Conservation (phyloP, 2,113 vertebrate species). For the Patagioenas fasciata region DNA sequence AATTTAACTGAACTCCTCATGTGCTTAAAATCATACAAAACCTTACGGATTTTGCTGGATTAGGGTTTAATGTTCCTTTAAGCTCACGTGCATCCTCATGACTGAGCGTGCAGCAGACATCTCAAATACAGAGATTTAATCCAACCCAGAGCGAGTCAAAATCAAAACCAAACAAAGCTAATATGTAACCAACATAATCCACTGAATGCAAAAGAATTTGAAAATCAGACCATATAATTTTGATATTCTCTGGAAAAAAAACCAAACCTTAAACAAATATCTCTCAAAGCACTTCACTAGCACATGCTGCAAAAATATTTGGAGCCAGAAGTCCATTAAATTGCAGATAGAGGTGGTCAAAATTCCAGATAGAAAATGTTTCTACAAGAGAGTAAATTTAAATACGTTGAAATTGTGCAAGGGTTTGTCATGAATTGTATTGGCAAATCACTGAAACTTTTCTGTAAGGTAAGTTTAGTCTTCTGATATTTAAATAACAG, state of each 20-base stretch:
- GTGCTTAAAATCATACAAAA: background rate
- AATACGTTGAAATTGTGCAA: background rate
- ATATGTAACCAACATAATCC: background rate
- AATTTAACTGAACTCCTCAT: background rate
- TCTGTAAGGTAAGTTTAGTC: background rate
- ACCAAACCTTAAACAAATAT: too few species aligned
- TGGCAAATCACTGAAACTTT: background rate
- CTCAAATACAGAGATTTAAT: background rate
- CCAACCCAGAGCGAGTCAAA: background rate
- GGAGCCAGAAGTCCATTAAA: background rate
- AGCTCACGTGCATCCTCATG: background rate
- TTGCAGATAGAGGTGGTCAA: background rate
- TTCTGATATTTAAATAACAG: background rate
- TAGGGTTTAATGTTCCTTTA: background rate
- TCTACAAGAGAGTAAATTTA: background rate
- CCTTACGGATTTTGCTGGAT: background rate
- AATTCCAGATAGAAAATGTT: background rate
- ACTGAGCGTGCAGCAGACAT: background rate
- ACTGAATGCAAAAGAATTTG: background rate
- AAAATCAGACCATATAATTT: background rate
- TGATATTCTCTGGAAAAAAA: background rate
- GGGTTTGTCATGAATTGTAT: background rate
- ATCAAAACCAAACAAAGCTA: background rate
- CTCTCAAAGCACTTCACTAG: background rate
- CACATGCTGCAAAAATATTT: background rate